These are phyloP conservation scores for Lasioglossum lativentre DNA, from an alignment of 2,888 invertebrate genomes.

Conservation along the genomic window DNA sequence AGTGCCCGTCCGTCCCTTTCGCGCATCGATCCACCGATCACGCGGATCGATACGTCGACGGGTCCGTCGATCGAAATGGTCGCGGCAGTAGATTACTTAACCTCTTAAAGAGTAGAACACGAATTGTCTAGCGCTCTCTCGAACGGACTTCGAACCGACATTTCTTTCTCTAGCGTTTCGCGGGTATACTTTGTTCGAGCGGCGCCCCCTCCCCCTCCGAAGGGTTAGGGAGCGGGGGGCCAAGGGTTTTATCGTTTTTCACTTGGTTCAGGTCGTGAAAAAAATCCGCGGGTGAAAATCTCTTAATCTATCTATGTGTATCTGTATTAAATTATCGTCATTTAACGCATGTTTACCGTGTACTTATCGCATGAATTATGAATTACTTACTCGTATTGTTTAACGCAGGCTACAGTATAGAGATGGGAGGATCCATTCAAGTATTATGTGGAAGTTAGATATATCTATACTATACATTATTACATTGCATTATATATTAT, in stretches of 20 bases:
- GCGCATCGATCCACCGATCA: not conserved
- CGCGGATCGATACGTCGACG: not conserved
- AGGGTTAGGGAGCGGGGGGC: conserved; percentile 18
- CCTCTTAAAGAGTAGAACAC: conserved; percentile 64
- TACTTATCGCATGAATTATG: conserved; percentile 61
- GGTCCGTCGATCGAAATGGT: conserved; percentile 2
- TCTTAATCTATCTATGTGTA: conserved; percentile 51
- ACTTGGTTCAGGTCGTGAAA: conserved; percentile 36
- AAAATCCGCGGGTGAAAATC: not conserved
- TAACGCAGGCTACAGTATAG: conserved; percentile 53
- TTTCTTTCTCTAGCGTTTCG: conserved; percentile 48
- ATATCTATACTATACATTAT: conserved; percentile 22
- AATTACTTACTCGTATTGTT: conserved; percentile 65
- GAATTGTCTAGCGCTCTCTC: conserved; percentile 34
- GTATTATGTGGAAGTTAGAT: conserved; percentile 56
- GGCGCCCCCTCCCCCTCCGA: not conserved
- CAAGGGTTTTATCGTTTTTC: conserved; percentile 32
- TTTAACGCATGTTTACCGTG: conserved; percentile 54
- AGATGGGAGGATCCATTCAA: conserved; percentile 36
- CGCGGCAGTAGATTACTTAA: conserved; percentile 54
- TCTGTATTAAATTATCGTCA: conserved; percentile 65
- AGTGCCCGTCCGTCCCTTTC: not conserved
- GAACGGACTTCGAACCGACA: conserved; percentile 21
- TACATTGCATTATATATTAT: conserved; percentile 52
- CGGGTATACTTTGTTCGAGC: conserved; percentile 45